These are phyloP conservation scores for Crambe crambe DNA, from an alignment of 37 sponge, comb jelly and placozoan species.

Conservation along the genomic window DNA sequence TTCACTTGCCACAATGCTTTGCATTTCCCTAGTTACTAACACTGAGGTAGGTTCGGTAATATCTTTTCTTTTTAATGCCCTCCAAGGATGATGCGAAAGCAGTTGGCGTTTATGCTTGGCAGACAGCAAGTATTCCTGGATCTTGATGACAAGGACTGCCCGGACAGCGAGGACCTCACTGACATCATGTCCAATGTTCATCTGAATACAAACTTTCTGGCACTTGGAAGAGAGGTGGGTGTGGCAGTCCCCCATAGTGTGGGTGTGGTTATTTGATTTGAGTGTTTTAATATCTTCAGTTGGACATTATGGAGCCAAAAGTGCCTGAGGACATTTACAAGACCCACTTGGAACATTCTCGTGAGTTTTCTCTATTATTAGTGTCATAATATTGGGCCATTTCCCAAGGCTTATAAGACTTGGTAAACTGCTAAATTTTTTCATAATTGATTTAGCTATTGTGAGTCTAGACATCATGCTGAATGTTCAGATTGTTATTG, in stretches of 20 bases:
- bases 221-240: constrained; percentile 92
- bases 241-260: too few species aligned
- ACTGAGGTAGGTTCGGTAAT: too few species aligned
- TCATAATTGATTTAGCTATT: not conserved
- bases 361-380: constrained; percentile 31
- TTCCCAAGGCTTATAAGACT: not conserved
- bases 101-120: constrained; percentile 96
- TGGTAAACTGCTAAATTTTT: not conserved
- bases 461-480: not conserved
- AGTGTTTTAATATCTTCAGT: constrained; percentile 25
- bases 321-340: constrained; percentile 98
- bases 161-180: constrained; percentile 73
- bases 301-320: constrained; percentile 99
- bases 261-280: not conserved
- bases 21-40: too few species aligned
- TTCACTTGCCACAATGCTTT: too few species aligned
- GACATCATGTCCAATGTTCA: constrained; percentile 96
- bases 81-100: constrained; percentile 81
- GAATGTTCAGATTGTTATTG: not conserved
- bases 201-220: constrained; percentile 92
- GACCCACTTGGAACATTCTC: constrained; percentile 87
- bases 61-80: not conserved
- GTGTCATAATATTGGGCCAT: not conserved
- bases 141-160: constrained; percentile 77
- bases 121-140: constrained; percentile 95